These are phyloP conservation scores for Zaprionus lachaisei DNA, from an alignment of 1,140 invertebrate species.

Conservation along the genomic window DNA sequence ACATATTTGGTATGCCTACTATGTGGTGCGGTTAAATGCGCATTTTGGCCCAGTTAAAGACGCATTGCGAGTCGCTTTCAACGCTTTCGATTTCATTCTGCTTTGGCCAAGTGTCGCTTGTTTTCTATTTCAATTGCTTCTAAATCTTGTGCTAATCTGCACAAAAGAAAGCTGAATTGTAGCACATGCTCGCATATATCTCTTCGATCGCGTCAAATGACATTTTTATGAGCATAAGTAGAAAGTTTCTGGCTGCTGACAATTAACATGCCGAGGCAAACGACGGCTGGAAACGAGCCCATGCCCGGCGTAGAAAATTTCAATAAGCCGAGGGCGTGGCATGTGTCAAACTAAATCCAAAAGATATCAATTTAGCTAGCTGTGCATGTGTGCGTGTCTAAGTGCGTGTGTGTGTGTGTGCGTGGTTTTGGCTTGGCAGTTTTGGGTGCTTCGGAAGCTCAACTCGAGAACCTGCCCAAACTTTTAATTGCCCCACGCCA, in stretches of 20 bases:
- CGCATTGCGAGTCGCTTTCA: constrained; percentile 52
- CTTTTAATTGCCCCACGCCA: constrained; percentile 62
- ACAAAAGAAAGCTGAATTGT: constrained; percentile 76
- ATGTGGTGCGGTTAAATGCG: constrained; percentile 69
- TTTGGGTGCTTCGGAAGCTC: constrained; percentile 3
- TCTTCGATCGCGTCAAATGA: constrained; percentile 70
- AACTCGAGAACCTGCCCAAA: constrained; percentile 52
- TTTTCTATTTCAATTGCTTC: constrained; percentile 83
- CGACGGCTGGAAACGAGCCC: constrained; percentile 31
- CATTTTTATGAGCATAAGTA: constrained; percentile 79
- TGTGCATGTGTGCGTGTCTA: neutral
- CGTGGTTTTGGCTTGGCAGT: neutral
- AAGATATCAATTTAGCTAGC: constrained; percentile 26
- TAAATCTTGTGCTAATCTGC: constrained; percentile 67
- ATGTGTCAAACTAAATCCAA: constrained; percentile 46
- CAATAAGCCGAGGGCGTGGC: constrained; percentile 52
- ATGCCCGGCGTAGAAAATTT: constrained; percentile 50
- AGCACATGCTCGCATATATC: constrained; percentile 60
- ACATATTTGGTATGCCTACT: constrained; percentile 73
- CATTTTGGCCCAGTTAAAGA: constrained; percentile 73
- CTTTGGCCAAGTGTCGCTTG: constrained; percentile 36
- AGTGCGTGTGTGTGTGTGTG: neutral
- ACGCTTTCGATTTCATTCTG: constrained; percentile 81
- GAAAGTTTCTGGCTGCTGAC: constrained; percentile 70
- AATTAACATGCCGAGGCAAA: constrained; percentile 72